phyloP scores from a whole-genome alignment of 1,140 invertebrate genomes.

The Aradophagus sp. region DNA sequence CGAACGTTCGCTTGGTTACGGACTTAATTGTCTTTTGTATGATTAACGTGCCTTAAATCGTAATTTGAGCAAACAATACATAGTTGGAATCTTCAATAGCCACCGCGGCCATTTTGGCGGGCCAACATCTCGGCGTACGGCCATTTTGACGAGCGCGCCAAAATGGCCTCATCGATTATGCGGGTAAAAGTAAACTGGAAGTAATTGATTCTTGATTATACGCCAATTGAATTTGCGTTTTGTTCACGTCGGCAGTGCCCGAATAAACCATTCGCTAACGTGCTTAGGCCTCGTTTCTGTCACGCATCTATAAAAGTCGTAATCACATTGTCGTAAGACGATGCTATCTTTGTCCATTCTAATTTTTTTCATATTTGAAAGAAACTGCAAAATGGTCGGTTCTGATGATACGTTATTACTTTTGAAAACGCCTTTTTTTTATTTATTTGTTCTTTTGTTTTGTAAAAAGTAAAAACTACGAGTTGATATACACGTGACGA shows the following conservation, averaged over 20 bases:
- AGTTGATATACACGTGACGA: constrained; percentile 8
- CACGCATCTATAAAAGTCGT: constrained; percentile 6
- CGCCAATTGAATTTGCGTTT: constrained; percentile 14
- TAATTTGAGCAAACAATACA: constrained; percentile 50
- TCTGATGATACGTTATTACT: too few species aligned
- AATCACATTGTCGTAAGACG: constrained; percentile 27
- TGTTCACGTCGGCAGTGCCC: constrained; percentile 1
- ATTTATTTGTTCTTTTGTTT: too few species aligned
- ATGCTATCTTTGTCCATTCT: constrained; percentile 5
- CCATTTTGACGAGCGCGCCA: too few species aligned
- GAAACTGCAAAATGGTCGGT: too few species aligned
- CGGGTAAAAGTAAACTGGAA: constrained; percentile 15
- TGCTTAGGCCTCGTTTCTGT: constrained; percentile 32
- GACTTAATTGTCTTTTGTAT: constrained; percentile 16
- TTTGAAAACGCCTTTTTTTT: too few species aligned
- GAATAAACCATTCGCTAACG: constrained; percentile 6
- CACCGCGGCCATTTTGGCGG: constrained; percentile 18
- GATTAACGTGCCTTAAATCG: constrained; percentile 31
- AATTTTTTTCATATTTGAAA: too few species aligned
- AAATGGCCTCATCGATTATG: neutral
- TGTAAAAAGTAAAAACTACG: too few species aligned
- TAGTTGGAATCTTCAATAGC: constrained; percentile 23
- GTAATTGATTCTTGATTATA: constrained; percentile 26
- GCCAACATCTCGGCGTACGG: too few species aligned
- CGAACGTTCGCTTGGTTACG: constrained; percentile 18